Conservation (phyloP, 2,797 vertebrate species). For the Eulemur mongoz region DNA sequence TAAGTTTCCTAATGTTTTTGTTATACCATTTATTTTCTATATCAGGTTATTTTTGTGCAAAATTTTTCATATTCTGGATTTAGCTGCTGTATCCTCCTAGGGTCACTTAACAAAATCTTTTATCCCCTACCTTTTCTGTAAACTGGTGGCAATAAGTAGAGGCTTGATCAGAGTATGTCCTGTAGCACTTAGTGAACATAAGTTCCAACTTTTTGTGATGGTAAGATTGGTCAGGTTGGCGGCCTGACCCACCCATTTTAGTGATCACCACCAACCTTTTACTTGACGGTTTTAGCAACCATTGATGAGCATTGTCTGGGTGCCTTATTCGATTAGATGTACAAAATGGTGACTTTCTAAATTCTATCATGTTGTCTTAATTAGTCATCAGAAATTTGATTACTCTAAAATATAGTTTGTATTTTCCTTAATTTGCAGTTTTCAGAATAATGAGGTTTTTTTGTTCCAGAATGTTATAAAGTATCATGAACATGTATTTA, state of each 20-base stretch:
- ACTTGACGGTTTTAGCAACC: not conserved
- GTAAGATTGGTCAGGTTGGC: not conserved
- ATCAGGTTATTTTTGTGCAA: not conserved
- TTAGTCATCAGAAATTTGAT: slow-evolving; percentile 6
- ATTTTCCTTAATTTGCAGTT: not conserved
- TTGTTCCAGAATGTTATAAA: not conserved
- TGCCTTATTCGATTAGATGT: not conserved
- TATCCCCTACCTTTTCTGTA: not conserved
- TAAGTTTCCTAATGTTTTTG: not conserved
- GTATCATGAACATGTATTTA: not conserved
- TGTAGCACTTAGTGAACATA: not conserved
- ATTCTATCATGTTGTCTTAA: not conserved
- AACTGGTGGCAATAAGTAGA: not conserved
- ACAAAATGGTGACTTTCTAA: not conserved
- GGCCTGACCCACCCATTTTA: not conserved
- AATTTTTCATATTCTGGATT: not conserved
- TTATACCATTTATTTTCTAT: not conserved
- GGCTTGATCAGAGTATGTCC: not conserved
- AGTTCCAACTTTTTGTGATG: not conserved
- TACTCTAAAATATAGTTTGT: not conserved
- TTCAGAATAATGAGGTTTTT: not conserved
- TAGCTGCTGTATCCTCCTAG: not conserved
- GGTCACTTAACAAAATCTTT: not conserved
- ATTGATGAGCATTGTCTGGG: not conserved
- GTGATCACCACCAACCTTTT: not conserved